Evolutionary conservation across 37 sponge, comb jelly and placozoan species (phyloP).

Genomic region (Agelas oroides): DNA sequence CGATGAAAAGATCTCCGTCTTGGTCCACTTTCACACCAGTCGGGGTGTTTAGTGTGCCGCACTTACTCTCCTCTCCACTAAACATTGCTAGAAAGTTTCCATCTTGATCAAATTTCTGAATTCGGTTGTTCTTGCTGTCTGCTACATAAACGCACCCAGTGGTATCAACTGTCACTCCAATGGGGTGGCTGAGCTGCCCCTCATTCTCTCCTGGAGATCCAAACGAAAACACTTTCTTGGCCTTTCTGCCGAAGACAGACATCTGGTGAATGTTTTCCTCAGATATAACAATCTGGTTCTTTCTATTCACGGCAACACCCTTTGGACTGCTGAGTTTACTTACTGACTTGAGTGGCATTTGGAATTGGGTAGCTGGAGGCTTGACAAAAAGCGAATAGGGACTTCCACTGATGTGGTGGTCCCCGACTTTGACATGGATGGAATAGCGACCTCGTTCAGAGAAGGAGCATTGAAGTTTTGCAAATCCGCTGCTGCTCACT

Average conservation of each 20-base stretch:
- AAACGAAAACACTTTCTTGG: slow-evolving; percentile 33
- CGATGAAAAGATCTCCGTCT: slow-evolving; percentile 42
- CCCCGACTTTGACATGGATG: slow-evolving; percentile 13
- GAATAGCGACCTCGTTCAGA: slow-evolving; percentile 59
- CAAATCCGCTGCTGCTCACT: slow-evolving; percentile 60
- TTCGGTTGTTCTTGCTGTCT: slow-evolving; percentile 67
- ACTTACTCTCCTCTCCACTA: slow-evolving; percentile 12
- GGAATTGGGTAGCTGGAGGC: slow-evolving; percentile 51
- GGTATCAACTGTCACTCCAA: slow-evolving; percentile 54
- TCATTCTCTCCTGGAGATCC: slow-evolving; percentile 40
- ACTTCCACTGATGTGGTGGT: slow-evolving; percentile 51
- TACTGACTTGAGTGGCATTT: slow-evolving; percentile 50
- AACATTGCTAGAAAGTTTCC: slow-evolving; percentile 37
- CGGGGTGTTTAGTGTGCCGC: slow-evolving; percentile 39
- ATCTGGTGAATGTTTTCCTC: slow-evolving; percentile 52
- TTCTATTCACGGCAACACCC: slow-evolving; percentile 44
- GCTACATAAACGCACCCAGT: slow-evolving; percentile 51
- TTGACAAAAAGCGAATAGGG: slow-evolving; percentile 49
- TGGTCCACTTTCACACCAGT: slow-evolving; percentile 41
- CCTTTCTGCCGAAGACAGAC: slow-evolving; percentile 44
- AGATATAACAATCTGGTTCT: slow-evolving; percentile 56
- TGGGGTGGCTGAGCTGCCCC: slow-evolving; percentile 49
- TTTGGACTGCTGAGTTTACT: slow-evolving; percentile 49
- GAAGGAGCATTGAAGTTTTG: slow-evolving; percentile 72
- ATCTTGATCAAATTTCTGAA: slow-evolving; percentile 56